Evolutionary conservation across 2,888 invertebrate genomes (phyloP), one percentile per base, ranked within the genome.

Genomic region (Arrhopalites spinosus): DNA sequence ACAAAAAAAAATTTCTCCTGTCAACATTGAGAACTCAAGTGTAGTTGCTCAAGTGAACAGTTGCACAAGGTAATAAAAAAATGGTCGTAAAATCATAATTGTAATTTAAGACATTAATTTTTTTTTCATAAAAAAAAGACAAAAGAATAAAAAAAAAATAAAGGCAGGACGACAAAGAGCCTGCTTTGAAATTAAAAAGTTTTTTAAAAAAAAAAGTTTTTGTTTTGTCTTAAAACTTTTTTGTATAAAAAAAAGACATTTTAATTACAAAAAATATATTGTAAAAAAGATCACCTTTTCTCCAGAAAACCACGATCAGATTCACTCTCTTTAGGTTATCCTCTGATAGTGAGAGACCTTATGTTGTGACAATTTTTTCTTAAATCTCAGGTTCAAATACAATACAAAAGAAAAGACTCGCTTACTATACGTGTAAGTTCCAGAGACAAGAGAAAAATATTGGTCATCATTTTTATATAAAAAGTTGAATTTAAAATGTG

Each of bases 261-360:
- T n/a, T n/a, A n/a, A n/a, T n/a, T 23, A 20, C 25, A 59, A 23
- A 59, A 59, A 59, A 56, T 13, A 56, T 7, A 8, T 56, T n/a
- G 59, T 23, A 20, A 25, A 59, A 25, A 59, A 59, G 59, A 25
- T 59, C 59, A 59, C 59, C 59, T 59, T 59, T 59, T 59, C 59
- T 59, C 59, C 59, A 20, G 59, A 7, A 36, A 36, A 36, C 11
- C 36, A 36, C 11, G 36, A 36, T 36, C 36, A 36, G 36, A 36
- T 36, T 36, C 11, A 3, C 5, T 36, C 5, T 36, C 5, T 36
- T 11, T 36, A 11, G 36, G 3, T 36, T 11, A 7, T 25, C 59
- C 25, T 63, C 30, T 29, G 63, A 29, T 29, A 29, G 29, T 63
- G 27, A 17, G 59, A 61, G 63, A 63, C 63, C 63, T 27, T 27